phyloP scores from a whole-genome alignment of 2,113 vertebrate genomes.

The Xenopus laevis region DNA sequence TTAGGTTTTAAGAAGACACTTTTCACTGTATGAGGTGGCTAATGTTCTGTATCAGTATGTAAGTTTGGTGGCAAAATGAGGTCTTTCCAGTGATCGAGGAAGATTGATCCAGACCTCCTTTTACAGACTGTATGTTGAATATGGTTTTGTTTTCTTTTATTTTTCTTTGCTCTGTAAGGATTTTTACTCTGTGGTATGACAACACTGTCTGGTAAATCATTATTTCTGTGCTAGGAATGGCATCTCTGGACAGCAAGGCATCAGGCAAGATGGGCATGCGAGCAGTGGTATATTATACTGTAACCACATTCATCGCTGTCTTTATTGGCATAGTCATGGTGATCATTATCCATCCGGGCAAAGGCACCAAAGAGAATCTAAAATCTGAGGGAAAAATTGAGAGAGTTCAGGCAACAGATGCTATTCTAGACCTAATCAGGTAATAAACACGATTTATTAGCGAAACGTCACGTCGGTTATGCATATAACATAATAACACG shows the following conservation, averaged over 20 bases:
- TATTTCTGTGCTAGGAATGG: conserved; percentile 72
- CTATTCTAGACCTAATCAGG: conserved; percentile 95
- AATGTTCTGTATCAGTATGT: too few species aligned
- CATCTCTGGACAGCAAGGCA: conserved; percentile 87
- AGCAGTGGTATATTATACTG: conserved; percentile 89
- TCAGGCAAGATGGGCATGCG: conserved; percentile 89
- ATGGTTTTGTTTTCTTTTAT: not conserved
- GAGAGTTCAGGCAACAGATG: conserved; percentile 83
- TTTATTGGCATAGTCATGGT: conserved; percentile 92
- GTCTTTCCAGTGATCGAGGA: not conserved
- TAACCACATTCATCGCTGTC: conserved; percentile 90
- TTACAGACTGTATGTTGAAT: not conserved
- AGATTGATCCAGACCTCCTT: not conserved
- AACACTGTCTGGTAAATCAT: not conserved
- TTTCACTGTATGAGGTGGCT: too few species aligned
- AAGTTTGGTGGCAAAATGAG: too few species aligned
- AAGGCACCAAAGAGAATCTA: conserved; percentile 81
- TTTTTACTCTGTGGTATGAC: not conserved
- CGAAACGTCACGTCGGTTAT: too few species aligned
- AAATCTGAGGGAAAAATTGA: conserved; percentile 73
- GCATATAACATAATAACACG: too few species aligned
- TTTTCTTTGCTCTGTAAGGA: not conserved
- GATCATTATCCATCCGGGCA: conserved; percentile 85
- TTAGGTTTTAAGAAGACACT: too few species aligned
- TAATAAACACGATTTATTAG: conserved; percentile 47